Evolutionary conservation across 1,140 invertebrate species (phyloP), one percentile per base, ranked within the genome.

Genomic region (Linepithema humile): DNA sequence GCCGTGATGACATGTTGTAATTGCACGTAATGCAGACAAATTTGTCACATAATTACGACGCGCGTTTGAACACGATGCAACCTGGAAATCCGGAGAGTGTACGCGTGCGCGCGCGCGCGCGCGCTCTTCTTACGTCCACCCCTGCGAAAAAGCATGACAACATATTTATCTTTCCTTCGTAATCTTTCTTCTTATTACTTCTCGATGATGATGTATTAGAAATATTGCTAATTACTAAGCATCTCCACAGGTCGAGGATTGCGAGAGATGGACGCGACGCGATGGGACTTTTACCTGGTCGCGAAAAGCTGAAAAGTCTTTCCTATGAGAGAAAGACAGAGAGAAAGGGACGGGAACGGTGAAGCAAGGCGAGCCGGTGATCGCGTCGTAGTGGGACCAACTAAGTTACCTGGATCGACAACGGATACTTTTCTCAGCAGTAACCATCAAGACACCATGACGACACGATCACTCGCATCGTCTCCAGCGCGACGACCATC

Each of bases 391-490:
- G 92, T 93, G 92, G 92, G 91, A 93, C 90, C 90, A 82, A 92
- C 90, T 89, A 92, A 92, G 91, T 88, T 91, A 92, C 86, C 87
- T 92, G 89, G 92, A 89, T 91, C 91, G 85, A 91, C 86, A 89
- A 87, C 90, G 83, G 91, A 74, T 88, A 92, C 91, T 92, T 91
- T 90, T 90, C 85, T 90, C 91, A 91, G 87, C 93, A 94, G 93
- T 94, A 93, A 94, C 90, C 92, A 92, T 90, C 91, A 93, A 92
- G 92, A 91, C 93, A 91, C 90, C 93, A 94, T 94, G 94, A 92
- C 89, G 90, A 91, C 89, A 93, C 92, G 91, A 93, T 91, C 92
- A 92, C 88, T 91, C 91, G 88, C 92, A 93, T 90, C 91, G 82
- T 87, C 90, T 90, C 90, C 90, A 85, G 62, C 82, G 69, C 75